Base-by-base conservation (phyloP, 2,797 vertebrate genomes). In the Amniataba percoides region DNA sequence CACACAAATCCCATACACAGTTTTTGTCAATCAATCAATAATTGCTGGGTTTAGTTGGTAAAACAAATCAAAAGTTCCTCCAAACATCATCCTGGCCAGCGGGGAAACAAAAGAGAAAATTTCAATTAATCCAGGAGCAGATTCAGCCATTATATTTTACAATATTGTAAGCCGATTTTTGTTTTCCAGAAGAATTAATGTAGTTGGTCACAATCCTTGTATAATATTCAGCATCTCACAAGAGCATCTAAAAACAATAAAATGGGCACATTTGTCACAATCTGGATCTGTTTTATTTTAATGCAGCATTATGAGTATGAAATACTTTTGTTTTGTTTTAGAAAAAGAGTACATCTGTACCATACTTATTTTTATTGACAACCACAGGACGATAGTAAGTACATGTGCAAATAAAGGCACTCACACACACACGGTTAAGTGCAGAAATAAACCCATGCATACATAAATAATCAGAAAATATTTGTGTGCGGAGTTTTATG, bases 91-190 rank as follows among this genome's bases (percentile, higher is more conserved):
- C 68, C 40, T 34, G 7, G 23, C 49, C 25, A 21, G 15, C 52
- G 62, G 14, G 36, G 12, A 59, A 71, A 55, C 48, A 57, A 72
- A 18, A 3, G 46, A 34, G 46, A 56, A 58, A 59, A 71, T 23
- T 15, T 39, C 51, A 31, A 84, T 46, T 74, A 27, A 81, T 86
- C 62, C 59, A 69, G 43, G 23, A 40, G 18, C 14, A 60, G n/a
- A 70, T 65, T 77, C 40, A 42, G 23, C 57, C 16, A 55, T 68
- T 72, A 51, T 43, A 36, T 53, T 83, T 52, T 71, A 59, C 23
- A 75, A 57, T 58, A 65, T 11, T 39, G 14, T n/a, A 31, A 75
- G 19, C 56, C 0, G 3, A 60, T 46, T 40, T 68, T 68, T 83
- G 59, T 51, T 73, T 78, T 45, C 23, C 45, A 45, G 15, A 36